Percentiles rank a stretch among this genome's conserved stretches.
These are phyloP conservation scores for Ametastegia equiseti DNA, from an alignment of 2,888 invertebrate genomes.

Conservation along the genomic window DNA sequence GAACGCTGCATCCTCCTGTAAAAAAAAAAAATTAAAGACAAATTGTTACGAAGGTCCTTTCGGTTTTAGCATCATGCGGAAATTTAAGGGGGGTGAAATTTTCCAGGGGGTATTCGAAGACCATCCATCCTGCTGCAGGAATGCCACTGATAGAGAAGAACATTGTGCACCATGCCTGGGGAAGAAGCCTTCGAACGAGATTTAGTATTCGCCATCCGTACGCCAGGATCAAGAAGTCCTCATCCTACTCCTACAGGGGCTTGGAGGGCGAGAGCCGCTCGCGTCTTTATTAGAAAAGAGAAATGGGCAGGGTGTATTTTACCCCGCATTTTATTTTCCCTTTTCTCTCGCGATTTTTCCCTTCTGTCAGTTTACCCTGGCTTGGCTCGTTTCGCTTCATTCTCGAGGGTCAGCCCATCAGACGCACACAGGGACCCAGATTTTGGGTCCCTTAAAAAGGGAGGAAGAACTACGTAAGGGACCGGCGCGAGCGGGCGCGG, in stretches of 20 bases:
- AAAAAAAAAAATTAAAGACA: constrained; percentile 51
- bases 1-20: constrained; percentile 73
- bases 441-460: background rate
- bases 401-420: background rate
- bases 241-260: constrained; percentile 35
- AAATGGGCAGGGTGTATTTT: constrained; percentile 68
- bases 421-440: background rate
- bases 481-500: constrained; percentile 54
- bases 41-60: background rate
- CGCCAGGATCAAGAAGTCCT: constrained; percentile 45
- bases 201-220: constrained; percentile 73
- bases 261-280: constrained; percentile 56
- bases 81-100: background rate
- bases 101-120: background rate
- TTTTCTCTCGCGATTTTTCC: constrained; percentile 50
- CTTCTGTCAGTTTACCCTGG: constrained; percentile 53
- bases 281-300: constrained; percentile 75
- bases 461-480: background rate
- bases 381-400: background rate
- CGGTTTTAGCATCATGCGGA: background rate
- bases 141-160: background rate
- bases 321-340: constrained; percentile 58
- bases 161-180: background rate
- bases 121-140: background rate
- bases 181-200: constrained; percentile 23